Evolutionary conservation across 2,888 invertebrate genomes (phyloP).

Genomic region (Plagiodera versicolora): DNA sequence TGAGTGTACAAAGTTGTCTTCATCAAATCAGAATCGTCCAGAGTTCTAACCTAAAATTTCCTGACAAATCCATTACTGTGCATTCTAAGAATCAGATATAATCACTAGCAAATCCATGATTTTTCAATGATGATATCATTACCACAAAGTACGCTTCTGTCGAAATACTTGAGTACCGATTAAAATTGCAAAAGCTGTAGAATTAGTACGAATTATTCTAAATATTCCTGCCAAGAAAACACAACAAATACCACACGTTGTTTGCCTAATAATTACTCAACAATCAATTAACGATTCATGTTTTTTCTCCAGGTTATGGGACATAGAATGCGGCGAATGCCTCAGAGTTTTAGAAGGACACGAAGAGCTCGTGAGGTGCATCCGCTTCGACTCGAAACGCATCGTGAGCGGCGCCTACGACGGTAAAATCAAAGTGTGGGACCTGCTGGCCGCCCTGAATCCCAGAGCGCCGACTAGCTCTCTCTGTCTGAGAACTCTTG

Average conservation of each 20-base stretch:
- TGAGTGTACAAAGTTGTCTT: too few species aligned
- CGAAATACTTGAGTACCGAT: too few species aligned
- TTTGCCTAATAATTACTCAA: not conserved
- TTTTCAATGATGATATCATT: too few species aligned
- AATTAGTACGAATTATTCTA: too few species aligned
- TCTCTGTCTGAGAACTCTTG: constrained; percentile 92
- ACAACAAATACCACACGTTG: not conserved
- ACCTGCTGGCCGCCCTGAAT: constrained; percentile 95
- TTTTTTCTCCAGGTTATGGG: constrained; percentile 50
- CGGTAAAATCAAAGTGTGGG: constrained; percentile 99
- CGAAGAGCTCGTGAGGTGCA: constrained; percentile 97
- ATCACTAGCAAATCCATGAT: too few species aligned
- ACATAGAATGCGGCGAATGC: constrained; percentile 63
- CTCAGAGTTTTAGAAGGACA: constrained; percentile 95
- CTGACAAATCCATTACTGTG: too few species aligned
- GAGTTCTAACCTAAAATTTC: too few species aligned
- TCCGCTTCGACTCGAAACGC: constrained; percentile 97
- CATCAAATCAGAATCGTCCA: too few species aligned
- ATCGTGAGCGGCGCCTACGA: constrained; percentile 99
- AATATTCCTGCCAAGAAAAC: too few species aligned
- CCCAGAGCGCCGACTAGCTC: constrained; percentile 92
- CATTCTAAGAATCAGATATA: too few species aligned
- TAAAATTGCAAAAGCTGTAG: too few species aligned
- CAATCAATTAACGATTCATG: not conserved
- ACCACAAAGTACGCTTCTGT: too few species aligned